phyloP scores from a whole-genome alignment of 2,888 invertebrate species.

The Rosalia funebris region DNA sequence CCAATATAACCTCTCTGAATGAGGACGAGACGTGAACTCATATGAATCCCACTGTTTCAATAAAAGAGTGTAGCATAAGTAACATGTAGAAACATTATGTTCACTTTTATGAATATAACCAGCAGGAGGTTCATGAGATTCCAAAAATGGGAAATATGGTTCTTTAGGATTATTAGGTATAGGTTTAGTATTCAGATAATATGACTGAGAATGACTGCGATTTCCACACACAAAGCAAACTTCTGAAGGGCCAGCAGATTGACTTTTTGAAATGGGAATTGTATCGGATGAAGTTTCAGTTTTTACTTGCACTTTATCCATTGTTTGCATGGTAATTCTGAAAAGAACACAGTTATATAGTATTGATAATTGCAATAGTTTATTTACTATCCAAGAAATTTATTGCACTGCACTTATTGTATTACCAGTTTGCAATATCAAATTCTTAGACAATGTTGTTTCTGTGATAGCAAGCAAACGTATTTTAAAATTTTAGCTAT shows the following conservation, averaged over 20 bases:
- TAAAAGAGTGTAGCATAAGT: slow-evolving; percentile 86
- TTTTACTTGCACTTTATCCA: slow-evolving; percentile 67
- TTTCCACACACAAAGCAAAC: slow-evolving; percentile 81
- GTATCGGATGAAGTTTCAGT: slow-evolving; percentile 41
- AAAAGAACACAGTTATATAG: slow-evolving; percentile 35
- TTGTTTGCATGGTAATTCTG: slow-evolving; percentile 59
- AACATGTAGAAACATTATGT: slow-evolving; percentile 76
- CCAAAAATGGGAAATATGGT: slow-evolving; percentile 92
- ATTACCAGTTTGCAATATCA: too few relatives aligned
- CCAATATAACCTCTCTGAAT: slow-evolving; percentile 90
- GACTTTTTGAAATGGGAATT: slow-evolving; percentile 36
- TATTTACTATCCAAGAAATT: too few relatives aligned
- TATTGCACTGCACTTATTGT: too few relatives aligned
- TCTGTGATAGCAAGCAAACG: too few relatives aligned
- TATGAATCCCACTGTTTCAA: slow-evolving; percentile 93
- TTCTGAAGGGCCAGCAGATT: slow-evolving; percentile 49
- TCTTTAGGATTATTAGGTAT: slow-evolving; percentile 76
- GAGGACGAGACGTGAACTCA: slow-evolving; percentile 83
- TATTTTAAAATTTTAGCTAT: too few relatives aligned
- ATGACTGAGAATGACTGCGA: slow-evolving; percentile 71
- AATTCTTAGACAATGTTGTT: too few relatives aligned
- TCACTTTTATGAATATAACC: slow-evolving; percentile 70
- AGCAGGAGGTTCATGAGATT: slow-evolving; percentile 86
- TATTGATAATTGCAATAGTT: too few relatives aligned
- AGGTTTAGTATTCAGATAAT: slow-evolving; percentile 73